Base-by-base conservation (phyloP, 2,888 invertebrate species). In the Ophioninae sp. region DNA sequence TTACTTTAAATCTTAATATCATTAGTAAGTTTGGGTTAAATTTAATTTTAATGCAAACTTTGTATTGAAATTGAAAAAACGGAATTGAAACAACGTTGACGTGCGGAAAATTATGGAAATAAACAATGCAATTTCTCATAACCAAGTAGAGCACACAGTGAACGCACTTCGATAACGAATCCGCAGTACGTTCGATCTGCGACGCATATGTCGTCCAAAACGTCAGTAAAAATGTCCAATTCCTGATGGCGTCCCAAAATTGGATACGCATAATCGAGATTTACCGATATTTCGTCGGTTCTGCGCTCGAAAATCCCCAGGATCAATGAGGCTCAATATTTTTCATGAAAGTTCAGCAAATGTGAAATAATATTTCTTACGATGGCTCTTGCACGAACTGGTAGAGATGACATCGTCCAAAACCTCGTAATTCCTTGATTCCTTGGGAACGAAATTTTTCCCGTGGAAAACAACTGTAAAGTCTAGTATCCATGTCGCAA, bases 401-500 rank as follows among this genome's bases (percentile, higher is more conserved):
- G 88, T 94, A 95, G 85, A 95, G 94, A 88, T 94, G 94, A 6
- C 94, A 94, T 7, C 94, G 93, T 39, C 92, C 91, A 23, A 94
- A 94, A 22, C 94, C 95, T 89, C 94, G 94, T 6, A 95, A 90
- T 81, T 93, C 91, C 61, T 93, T 94, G 61, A 93, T 89, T 3
- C 94, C 94, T 89, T 94, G 94, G 17, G 94, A 90, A 68, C 93
- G 93, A 88, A 95, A 95, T 41, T 93, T 93, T 75, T 93, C 93
- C 22, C 91, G 90, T 0, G 94, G 93, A 89, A 95, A 92, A 90
- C 94, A 94, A 85, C 95, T 95, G 90, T 94, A 94, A 41, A 94
- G 91, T 75, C 94, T 93, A 0, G 95, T 95, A n/a, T 93, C 92
- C 88, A 94, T 94, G 85, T 95, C 95, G 85, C 95, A 95, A 0